phyloP scores from a whole-genome alignment of 2,888 invertebrate species.

The Enchytraeus crypticus region DNA sequence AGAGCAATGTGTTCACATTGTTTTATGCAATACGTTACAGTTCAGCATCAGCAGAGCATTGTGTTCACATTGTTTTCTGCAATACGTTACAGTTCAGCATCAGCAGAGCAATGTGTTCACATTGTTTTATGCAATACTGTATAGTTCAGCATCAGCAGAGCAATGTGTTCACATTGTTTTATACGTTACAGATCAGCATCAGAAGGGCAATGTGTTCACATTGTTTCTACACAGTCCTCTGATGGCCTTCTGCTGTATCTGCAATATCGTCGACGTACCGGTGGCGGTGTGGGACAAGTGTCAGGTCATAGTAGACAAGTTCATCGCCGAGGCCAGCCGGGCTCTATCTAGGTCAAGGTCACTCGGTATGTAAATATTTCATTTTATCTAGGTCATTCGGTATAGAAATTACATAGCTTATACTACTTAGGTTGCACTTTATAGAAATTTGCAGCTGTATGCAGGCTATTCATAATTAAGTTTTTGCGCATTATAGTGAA shows the following conservation, averaged over 20 bases:
- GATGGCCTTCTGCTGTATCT: slow-evolving; percentile 81
- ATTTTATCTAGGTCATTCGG: too few relatives aligned
- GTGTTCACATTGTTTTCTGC: too few relatives aligned
- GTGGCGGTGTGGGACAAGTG: slow-evolving; percentile 83
- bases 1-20: too few relatives aligned
- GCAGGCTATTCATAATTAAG: background rate
- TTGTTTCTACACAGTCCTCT: slow-evolving; percentile 89
- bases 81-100: too few relatives aligned
- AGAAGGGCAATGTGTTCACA: slow-evolving; percentile 80
- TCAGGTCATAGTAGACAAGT: slow-evolving; percentile 70
- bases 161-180: too few relatives aligned
- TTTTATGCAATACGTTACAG: too few relatives aligned
- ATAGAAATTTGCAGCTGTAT: background rate
- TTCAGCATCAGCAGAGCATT: too few relatives aligned
- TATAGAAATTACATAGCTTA: background rate
- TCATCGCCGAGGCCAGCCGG: slow-evolving; percentile 77
- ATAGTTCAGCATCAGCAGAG: too few relatives aligned
- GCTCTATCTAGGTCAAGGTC: slow-evolving; percentile 68
- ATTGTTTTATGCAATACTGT: too few relatives aligned
- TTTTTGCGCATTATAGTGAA: too few relatives aligned
- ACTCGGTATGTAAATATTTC: slow-evolving; percentile 64
- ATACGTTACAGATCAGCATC: slow-evolving; percentile 54
- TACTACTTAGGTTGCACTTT: background rate
- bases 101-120: too few relatives aligned
- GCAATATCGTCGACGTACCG: slow-evolving; percentile 75